Evolutionary conservation across 2,888 invertebrate genomes (phyloP), one percentile per base, ranked within the genome.

Genomic region (Anoncus sp.): DNA sequence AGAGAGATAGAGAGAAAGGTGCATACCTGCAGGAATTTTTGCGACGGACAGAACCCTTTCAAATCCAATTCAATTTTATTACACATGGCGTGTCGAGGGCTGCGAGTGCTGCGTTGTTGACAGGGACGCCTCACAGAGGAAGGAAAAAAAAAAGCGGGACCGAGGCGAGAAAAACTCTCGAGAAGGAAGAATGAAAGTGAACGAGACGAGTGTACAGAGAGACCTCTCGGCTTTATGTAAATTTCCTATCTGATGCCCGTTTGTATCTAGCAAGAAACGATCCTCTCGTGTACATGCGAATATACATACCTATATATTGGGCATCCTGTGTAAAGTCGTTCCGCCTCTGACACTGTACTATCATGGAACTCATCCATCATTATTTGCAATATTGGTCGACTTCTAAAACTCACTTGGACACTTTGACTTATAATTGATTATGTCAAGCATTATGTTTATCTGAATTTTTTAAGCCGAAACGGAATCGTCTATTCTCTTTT

Each of bases 51-150:
- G 65, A 45, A 47, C 22, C 16, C 55, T 40, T 10, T 22, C 40
- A 53, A 45, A 16, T 63, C 16, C 55, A 63, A 60, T 74, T 78
- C 53, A 70, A 78, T 78, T 65, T 70, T 74, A 72, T 78, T 66
- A 70, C 63, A 49, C 40, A 38, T 31, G n/a, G 45, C 16, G 65
- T 4, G 72, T 47, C 12, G 47, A 35, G 20, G 45, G 14, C 14
- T 16, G 40, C 3, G 16, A 16, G 53, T 14, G 35, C 4, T 6
- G 10, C 6, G 22, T 45, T 16, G 27, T 45, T 20, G 62, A 62
- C 45, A 22, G 22, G n/a, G 40, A 45, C 14, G 16, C 40, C 20
- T 14, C 20, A n/a, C 27, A 12, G 51, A 22, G 10, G 43, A 27
- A 24, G 24, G 24, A 53, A 51, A 31, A 35, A 49, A 27, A 53